Evolutionary conservation across 2,888 invertebrate genomes (phyloP).

Genomic region (Melieria crassipennis): DNA sequence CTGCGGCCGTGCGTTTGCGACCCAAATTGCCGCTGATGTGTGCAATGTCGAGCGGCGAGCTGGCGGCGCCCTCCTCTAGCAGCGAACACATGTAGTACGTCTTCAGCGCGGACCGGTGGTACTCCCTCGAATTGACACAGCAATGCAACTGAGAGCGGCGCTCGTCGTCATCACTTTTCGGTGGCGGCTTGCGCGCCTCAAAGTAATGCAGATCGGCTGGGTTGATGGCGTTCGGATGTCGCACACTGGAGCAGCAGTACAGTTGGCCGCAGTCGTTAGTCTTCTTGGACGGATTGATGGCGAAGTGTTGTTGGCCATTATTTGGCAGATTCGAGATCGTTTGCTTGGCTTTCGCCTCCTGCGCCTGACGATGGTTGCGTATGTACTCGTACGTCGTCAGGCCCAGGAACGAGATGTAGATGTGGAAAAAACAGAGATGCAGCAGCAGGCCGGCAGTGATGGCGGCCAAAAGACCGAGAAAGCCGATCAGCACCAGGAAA

Average conservation of each 20-base stretch:
- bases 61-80: slow-evolving; percentile 66
- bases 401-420: slow-evolving; percentile 85
- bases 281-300: slow-evolving; percentile 57
- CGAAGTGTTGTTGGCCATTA: slow-evolving; percentile 17
- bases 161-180: slow-evolving; percentile 25
- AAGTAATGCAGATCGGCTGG: slow-evolving; percentile 42
- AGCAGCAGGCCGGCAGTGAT: slow-evolving; percentile 80
- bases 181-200: slow-evolving; percentile 35
- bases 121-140: slow-evolving; percentile 65
- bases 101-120: slow-evolving; percentile 60
- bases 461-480: slow-evolving; percentile 77
- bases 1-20: slow-evolving; percentile 10
- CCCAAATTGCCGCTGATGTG: slow-evolving; percentile 37
- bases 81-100: slow-evolving; percentile 68
- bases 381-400: slow-evolving; percentile 93
- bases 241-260: slow-evolving; percentile 64
- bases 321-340: slow-evolving; percentile 42
- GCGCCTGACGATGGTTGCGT: slow-evolving; percentile 66
- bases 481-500: slow-evolving; percentile 71
- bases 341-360: slow-evolving; percentile 56
- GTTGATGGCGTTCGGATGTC: slow-evolving; percentile 61
- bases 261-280: slow-evolving; percentile 52
- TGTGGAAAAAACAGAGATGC: slow-evolving; percentile 88
- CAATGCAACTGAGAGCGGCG: slow-evolving; percentile 60
- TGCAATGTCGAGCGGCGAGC: slow-evolving; percentile 41